phyloP scores from a whole-genome alignment of 2,888 invertebrate species.

The Cerastis rubricosa region DNA sequence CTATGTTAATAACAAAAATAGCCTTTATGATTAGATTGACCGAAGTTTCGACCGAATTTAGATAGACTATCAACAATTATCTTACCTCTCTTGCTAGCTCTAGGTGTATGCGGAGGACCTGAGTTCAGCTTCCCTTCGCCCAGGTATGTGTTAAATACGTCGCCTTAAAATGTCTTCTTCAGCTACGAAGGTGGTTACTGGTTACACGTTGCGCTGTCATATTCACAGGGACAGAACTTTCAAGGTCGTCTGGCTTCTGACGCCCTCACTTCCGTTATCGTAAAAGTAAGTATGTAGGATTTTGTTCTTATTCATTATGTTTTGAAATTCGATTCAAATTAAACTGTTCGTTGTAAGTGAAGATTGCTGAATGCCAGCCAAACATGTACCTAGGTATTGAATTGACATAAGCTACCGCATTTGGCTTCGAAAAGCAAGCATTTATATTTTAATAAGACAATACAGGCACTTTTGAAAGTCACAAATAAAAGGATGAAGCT shows the following conservation, averaged over 20 bases:
- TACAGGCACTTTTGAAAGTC: not conserved
- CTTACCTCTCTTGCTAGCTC: not conserved
- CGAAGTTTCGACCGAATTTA: not conserved
- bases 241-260: constrained; percentile 20
- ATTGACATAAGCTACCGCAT: not conserved
- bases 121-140: not conserved
- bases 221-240: not conserved
- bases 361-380: not conserved
- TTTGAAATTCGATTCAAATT: not conserved
- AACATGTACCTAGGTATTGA: not conserved
- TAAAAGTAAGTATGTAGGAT: not conserved
- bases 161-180: not conserved
- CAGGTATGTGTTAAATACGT: not conserved
- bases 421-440: not conserved
- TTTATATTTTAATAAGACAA: not conserved
- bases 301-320: not conserved
- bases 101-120: not conserved
- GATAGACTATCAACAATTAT: not conserved
- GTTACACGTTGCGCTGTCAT: not conserved
- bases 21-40: not conserved
- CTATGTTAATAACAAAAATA: not conserved
- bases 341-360: not conserved
- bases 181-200: not conserved
- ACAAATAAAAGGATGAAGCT: not conserved
- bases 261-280: constrained; percentile 23